These are phyloP conservation scores for Sebastes alutus DNA, from an alignment of 2,797 vertebrate genomes.

Conservation along the genomic window DNA sequence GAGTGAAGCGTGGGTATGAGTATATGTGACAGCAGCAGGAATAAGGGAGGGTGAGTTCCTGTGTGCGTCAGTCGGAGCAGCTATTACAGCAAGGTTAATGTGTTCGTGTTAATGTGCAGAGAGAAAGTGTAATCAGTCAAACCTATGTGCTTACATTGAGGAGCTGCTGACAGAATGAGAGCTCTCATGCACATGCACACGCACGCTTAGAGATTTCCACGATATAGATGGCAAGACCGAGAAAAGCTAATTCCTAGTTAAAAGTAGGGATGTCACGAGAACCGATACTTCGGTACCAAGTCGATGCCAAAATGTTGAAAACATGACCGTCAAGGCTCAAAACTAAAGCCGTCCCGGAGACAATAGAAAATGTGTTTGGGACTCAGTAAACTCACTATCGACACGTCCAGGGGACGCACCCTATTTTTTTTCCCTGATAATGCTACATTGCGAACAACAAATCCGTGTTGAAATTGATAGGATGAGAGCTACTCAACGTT, in stretches of 20 bases:
- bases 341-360: rapidly evolving
- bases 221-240: not conserved
- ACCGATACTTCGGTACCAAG: too few species aligned
- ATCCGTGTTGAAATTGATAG: too few species aligned
- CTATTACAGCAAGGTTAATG: slow-evolving; percentile 67
- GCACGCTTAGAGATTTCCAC: not conserved
- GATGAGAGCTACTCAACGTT: too few species aligned
- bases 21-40: slow-evolving; percentile 32
- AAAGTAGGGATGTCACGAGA: too few species aligned
- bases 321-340: too few species aligned
- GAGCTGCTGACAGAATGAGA: slow-evolving; percentile 38
- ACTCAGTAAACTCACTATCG: too few species aligned
- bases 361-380: too few species aligned
- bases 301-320: too few species aligned
- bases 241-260: not conserved
- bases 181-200: not conserved
- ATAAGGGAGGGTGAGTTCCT: slow-evolving; percentile 19
- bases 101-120: slow-evolving; percentile 50
- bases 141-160: slow-evolving; percentile 26
- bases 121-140: slow-evolving; percentile 48
- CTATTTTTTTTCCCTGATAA: too few species aligned
- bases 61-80: slow-evolving; percentile 40
- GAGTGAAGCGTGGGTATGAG: slow-evolving; percentile 7
- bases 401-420: rapidly evolving
- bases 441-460: too few species aligned